These are phyloP conservation scores for Ursus arctos DNA, from an alignment of 2,113 vertebrate species.

Conservation along the genomic window DNA sequence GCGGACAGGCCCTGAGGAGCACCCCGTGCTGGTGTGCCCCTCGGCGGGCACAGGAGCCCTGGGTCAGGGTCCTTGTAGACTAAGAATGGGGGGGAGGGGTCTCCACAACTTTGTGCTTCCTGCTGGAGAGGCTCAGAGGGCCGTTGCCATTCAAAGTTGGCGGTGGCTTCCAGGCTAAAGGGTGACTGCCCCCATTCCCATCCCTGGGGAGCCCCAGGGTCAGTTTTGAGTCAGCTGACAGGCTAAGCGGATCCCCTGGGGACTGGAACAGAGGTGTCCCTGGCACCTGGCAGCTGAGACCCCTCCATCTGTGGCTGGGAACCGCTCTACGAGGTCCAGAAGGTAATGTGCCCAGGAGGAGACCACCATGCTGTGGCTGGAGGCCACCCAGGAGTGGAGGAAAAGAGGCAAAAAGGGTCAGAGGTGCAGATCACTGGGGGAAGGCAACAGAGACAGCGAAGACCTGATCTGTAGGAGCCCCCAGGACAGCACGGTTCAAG, in stretches of 20 bases:
- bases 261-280: neutral
- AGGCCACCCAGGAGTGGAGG: rapidly evolving
- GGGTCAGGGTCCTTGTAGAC: rapidly evolving
- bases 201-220: rapidly evolving
- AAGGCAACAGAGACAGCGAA: neutral
- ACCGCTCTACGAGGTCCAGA: rapidly evolving
- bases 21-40: no score
- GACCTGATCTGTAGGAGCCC: neutral
- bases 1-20: neutral
- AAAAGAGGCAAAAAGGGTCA: no score
- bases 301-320: neutral
- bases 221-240: rapidly evolving
- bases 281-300: neutral
- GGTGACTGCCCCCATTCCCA: neutral
- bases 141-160: neutral
- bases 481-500: neutral
- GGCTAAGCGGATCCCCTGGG: neutral
- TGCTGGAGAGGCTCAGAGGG: neutral
- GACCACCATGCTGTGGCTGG: neutral
- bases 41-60: rapidly evolving
- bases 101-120: neutral
- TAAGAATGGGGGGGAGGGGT: neutral
- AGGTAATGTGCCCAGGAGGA: rapidly evolving
- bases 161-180: rapidly evolving
- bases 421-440: neutral